Percentiles rank a stretch among this genome's conserved stretches.
phyloP scores from a whole-genome alignment of 1,140 invertebrate genomes.

The Drosophila guanche region DNA sequence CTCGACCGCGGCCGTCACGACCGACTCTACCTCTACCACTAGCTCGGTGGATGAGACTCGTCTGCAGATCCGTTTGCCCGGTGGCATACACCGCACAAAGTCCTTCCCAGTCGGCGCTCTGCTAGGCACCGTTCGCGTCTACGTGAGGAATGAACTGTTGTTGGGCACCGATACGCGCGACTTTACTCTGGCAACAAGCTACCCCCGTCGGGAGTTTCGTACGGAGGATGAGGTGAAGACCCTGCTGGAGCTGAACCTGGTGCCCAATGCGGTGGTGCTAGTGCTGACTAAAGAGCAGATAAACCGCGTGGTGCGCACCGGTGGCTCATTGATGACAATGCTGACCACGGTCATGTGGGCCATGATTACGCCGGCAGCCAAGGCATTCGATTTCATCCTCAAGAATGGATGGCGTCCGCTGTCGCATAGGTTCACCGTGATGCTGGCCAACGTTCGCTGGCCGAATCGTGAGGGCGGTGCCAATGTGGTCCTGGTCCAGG shows the following conservation, averaged over 20 bases:
- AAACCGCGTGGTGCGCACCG: constrained; percentile 61
- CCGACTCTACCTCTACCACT: constrained; percentile 15
- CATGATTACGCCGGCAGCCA: constrained; percentile 83
- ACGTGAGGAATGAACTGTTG: constrained; percentile 72
- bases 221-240: constrained; percentile 86
- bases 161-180: constrained; percentile 82
- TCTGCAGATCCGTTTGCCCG: constrained; percentile 93
- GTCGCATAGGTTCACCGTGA: constrained; percentile 27
- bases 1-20: constrained; percentile 1
- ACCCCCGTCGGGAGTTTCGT: constrained; percentile 90
- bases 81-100: constrained; percentile 86
- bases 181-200: constrained; percentile 90
- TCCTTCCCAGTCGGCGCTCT: constrained; percentile 79
- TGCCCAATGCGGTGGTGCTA: constrained; percentile 89
- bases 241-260: constrained; percentile 88
- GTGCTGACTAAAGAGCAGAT: constrained; percentile 85
- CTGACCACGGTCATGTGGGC: constrained; percentile 82
- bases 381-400: constrained; percentile 81
- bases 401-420: constrained; percentile 74
- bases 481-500: neutral
- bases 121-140: constrained; percentile 80
- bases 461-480: neutral
- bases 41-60: constrained; percentile 86
- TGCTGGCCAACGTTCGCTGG: constrained; percentile 45
- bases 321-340: constrained; percentile 55